These are phyloP conservation scores for Ectemnius cavifrons DNA, from an alignment of 2,888 invertebrate species.

Conservation along the genomic window DNA sequence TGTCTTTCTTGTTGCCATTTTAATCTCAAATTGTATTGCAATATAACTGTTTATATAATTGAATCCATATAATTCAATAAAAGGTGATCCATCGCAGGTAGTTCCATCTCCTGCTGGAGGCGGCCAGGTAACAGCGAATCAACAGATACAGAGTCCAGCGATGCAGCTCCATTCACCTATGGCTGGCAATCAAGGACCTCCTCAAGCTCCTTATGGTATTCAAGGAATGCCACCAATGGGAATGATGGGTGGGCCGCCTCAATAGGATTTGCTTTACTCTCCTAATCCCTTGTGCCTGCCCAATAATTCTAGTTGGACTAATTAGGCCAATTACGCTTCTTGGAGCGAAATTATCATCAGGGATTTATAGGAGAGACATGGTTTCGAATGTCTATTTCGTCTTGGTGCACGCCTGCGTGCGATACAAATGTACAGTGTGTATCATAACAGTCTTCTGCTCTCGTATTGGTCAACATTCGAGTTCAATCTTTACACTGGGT, in stretches of 20 bases:
- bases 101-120: slow-evolving; percentile 77
- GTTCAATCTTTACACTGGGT: too few species aligned
- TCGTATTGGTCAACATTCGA: not conserved
- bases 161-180: slow-evolving; percentile 82
- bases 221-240: slow-evolving; percentile 74
- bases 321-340: slow-evolving; percentile 21
- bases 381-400: not conserved
- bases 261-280: slow-evolving; percentile 72
- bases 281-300: slow-evolving; percentile 61
- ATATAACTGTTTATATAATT: not conserved
- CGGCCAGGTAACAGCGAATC: slow-evolving; percentile 79
- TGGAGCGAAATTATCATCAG: not conserved
- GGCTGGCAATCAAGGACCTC: slow-evolving; percentile 77
- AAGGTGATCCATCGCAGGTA: slow-evolving; percentile 67
- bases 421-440: not conserved
- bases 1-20: slow-evolving; percentile 1
- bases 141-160: slow-evolving; percentile 80
- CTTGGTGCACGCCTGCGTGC: not conserved
- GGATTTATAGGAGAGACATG: not conserved
- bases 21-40: not conserved
- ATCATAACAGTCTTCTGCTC: not conserved
- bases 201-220: slow-evolving; percentile 74
- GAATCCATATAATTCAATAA: not conserved
- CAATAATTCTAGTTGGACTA: slow-evolving; percentile 61
- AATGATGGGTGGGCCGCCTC: slow-evolving; percentile 76